A percentile compares a stretch with the other conserved stretches of the same genome.
Conservation (phyloP, 2,888 invertebrate genomes). For the Aricia artaxerxes region DNA sequence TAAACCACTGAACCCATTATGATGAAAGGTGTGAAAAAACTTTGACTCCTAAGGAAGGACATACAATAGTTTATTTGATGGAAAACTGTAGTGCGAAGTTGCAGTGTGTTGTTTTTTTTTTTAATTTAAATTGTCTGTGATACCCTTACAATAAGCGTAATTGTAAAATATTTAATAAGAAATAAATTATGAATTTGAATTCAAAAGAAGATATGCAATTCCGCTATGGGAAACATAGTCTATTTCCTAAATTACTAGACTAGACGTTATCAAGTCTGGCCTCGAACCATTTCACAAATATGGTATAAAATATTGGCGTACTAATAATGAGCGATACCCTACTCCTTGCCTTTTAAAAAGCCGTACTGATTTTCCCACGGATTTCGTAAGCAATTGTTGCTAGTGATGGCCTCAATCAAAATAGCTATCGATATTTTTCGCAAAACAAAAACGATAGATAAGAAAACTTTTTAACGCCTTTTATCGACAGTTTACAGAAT, state of each 20-base stretch:
- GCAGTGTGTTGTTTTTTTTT: too few species aligned
- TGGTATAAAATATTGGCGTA: conserved; percentile 50
- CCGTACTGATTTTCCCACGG: conserved; percentile 69
- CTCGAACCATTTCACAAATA: conserved; percentile 44
- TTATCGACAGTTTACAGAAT: too few species aligned
- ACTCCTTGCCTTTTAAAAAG: conserved; percentile 64
- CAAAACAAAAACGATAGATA: not conserved
- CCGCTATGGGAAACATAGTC: not conserved
- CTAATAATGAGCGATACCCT: conserved; percentile 57
- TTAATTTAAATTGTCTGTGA: not conserved
- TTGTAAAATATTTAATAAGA: not conserved
- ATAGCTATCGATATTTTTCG: conserved; percentile 52
- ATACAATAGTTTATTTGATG: too few species aligned
- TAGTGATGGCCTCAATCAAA: conserved; percentile 50
- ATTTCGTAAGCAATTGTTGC: conserved; percentile 55
- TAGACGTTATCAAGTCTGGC: conserved; percentile 24
- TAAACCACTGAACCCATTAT: too few species aligned
- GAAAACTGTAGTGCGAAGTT: too few species aligned
- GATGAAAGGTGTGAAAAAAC: too few species aligned
- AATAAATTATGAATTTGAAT: not conserved
- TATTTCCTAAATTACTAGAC: conserved; percentile 8
- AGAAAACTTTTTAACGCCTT: too few species aligned
- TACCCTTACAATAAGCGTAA: not conserved
- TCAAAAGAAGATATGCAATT: not conserved
- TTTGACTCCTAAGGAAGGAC: too few species aligned